Evolutionary conservation across 2,888 invertebrate genomes (phyloP), one percentile per base, ranked within the genome.

Genomic region (Philereme transversata): DNA sequence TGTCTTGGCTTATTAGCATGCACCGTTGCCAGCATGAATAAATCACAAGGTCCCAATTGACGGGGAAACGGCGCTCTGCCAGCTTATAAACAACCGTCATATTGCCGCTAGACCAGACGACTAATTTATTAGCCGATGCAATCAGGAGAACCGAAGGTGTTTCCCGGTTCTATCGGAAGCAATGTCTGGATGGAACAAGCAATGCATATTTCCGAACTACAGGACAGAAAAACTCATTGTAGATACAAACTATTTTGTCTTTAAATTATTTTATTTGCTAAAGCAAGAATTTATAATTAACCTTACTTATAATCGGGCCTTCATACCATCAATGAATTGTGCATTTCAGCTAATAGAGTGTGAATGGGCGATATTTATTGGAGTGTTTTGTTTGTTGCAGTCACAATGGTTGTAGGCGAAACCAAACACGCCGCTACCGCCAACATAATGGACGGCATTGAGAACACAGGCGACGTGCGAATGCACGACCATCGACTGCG

Each of bases 381-480:
- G 22, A 22, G 62, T 55, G 60, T 59, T 73, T 73, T 70, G 65
- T 79, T 86, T 86, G 79, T 90, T 88, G 11, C 88, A 92, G 91
- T 78, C 79, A 90, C 94, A 92, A 97, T 97, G 97, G 97, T 97
- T 83, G 96, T 97, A 84, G 96, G 96, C 79, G 97, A 97, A 85
- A 90, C 75, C 74, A 93, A 93, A 71, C 91, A 91, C 70, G 83
- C 92, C 86, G 95, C 96, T 84, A 83, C 92, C 86, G 95, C 96
- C 85, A 96, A 97, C 93, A 97, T 97, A 80, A 96, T 97, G 97
- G 97, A 97, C 77, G 97, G 97, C 76, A 96, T 97, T 89, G 96
- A 97, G 92, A 97, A 96, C 89, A 97, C 97, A 47, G 97, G 97
- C 57, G 96, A 96, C 81, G 97, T 97, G 75, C 95, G 97, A 73